Evolutionary conservation across 1,140 invertebrate species (phyloP).

Genomic region (Apis cerana): DNA sequence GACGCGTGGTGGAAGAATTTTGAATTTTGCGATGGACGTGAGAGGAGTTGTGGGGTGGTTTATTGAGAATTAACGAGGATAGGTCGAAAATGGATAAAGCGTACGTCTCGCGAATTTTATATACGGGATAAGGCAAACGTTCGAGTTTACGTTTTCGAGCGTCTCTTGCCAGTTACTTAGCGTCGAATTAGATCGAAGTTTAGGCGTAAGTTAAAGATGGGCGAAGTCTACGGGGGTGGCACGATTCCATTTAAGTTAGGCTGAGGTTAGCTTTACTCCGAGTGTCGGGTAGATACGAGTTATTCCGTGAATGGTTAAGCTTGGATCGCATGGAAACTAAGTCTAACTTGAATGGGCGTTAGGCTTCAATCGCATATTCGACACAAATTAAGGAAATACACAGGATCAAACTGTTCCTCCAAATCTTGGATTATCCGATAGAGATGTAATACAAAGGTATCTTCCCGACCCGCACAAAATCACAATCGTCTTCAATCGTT

Average conservation of each 20-base stretch:
- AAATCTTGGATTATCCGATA: too few species aligned
- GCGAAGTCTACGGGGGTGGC: not conserved
- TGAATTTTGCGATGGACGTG: too few species aligned
- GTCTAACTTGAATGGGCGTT: not conserved
- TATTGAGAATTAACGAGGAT: too few species aligned
- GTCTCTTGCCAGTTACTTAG: not conserved
- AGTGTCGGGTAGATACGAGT: slow-evolving; percentile 3
- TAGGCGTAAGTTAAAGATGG: slow-evolving; percentile 11
- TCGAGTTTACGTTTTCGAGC: not conserved
- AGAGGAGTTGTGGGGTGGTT: too few species aligned
- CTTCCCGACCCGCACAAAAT: not conserved
- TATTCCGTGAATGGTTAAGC: slow-evolving; percentile 22
- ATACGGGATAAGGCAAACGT: not conserved
- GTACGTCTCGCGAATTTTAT: too few species aligned
- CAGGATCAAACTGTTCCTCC: not conserved
- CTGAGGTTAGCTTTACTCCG: not conserved
- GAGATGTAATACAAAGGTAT: not conserved
- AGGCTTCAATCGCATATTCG: not conserved
- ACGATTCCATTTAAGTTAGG: slow-evolving; percentile 24
- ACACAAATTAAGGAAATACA: not conserved
- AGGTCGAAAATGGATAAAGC: too few species aligned
- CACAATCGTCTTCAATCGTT: not conserved
- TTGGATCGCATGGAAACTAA: not conserved
- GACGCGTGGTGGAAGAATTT: too few species aligned
- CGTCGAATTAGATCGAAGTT: not conserved